Evolutionary conservation across 2,888 invertebrate genomes (phyloP).

Genomic region (Amiota minor): DNA sequence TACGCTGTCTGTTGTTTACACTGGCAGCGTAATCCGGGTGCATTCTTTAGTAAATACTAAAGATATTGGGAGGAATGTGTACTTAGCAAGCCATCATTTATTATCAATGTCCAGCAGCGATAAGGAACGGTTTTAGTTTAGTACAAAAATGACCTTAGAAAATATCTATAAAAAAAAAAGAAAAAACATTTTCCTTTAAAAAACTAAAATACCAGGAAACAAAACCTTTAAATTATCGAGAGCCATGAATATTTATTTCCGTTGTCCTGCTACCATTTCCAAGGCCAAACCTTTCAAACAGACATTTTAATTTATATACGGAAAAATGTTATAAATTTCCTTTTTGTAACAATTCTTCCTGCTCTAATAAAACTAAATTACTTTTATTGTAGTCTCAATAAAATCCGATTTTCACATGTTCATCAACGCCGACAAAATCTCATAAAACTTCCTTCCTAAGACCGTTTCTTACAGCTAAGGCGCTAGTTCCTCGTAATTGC

Average conservation of each 20-base stretch:
- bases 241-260: no score
- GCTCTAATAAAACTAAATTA: background rate
- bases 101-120: constrained; percentile 2
- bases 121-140: background rate
- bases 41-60: constrained; percentile 11
- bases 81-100: background rate
- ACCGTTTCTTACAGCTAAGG: constrained; percentile 4
- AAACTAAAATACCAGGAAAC: no score
- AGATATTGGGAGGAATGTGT: constrained; percentile 1
- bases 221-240: no score
- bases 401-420: constrained; percentile 25
- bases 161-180: background rate
- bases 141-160: background rate
- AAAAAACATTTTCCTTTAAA: background rate
- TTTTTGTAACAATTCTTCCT: background rate
- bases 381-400: constrained; percentile 15
- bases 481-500: constrained; percentile 23
- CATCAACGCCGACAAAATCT: constrained; percentile 10
- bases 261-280: no score
- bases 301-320: background rate
- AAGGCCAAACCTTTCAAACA: background rate
- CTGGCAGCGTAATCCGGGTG: constrained; percentile 23
- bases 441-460: constrained; percentile 22
- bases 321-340: constrained; percentile 18
- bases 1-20: constrained; percentile 8